Evolutionary conservation across 2,113 vertebrate genomes (phyloP).

Genomic region (Corvus cornix): DNA sequence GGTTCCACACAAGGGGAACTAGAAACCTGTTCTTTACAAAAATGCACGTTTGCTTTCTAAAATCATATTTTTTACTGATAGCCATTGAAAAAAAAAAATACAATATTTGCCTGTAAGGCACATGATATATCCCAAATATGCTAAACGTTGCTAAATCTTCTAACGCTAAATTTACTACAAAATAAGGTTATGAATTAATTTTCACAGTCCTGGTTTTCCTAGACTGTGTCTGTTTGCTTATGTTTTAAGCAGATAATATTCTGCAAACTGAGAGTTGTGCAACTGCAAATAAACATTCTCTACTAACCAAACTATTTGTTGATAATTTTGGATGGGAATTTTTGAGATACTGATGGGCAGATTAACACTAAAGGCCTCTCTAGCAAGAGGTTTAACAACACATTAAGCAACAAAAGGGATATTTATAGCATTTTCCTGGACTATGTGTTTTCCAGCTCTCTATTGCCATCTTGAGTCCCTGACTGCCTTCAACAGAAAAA

Average conservation of each 20-base stretch:
- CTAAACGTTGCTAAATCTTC: background rate
- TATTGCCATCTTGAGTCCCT: conserved; percentile 67
- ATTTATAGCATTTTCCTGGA: conserved; percentile 16
- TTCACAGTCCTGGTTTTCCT: background rate
- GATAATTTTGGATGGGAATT: conserved; percentile 56
- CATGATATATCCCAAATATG: background rate
- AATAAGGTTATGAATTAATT: conserved; percentile 5
- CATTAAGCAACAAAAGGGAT: conserved; percentile 40
- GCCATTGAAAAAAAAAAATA: background rate
- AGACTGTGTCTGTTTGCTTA: background rate
- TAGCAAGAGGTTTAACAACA: conserved; percentile 47
- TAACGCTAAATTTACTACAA: background rate
- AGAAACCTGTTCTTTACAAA: background rate
- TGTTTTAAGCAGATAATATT: conserved; percentile 12
- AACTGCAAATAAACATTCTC: conserved; percentile 31
- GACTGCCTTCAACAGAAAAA: background rate
- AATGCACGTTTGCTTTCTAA: background rate
- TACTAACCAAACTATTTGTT: conserved; percentile 44
- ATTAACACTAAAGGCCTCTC: conserved; percentile 39
- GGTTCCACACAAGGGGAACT: background rate
- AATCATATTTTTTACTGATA: background rate
- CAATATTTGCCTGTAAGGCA: background rate
- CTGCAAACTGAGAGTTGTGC: background rate
- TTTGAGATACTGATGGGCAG: conserved; percentile 43
- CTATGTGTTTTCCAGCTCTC: conserved; percentile 13